Evolutionary conservation across 2,888 invertebrate species (phyloP), one percentile per base, ranked within the genome.

Genomic region (Rhagium mordax): DNA sequence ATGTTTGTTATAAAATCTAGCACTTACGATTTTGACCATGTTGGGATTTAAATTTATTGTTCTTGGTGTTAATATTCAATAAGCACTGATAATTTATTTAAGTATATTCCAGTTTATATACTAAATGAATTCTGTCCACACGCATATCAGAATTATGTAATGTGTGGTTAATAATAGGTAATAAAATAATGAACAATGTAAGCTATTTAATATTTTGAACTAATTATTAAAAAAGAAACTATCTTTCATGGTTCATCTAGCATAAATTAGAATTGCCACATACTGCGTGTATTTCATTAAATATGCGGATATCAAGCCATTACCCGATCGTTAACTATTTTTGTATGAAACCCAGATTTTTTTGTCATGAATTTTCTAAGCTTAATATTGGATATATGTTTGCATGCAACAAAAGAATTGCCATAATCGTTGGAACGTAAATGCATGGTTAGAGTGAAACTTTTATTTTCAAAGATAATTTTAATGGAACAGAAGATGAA

Each of bases 1-100:
- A 24, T 24, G 3, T 48, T 16, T 3, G 2, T 48, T 5, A 48
- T 48, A 15, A 48, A 2, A 48, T 48, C 10, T 20, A 61, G n/a
- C 13, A 57, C 67, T 67, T 67, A 67, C 67, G 10, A 57, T 57
- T 67, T 67, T 55, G 1, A 41, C 15, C 67, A 67, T 67, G 8
- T 67, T 41, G 8, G 48, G 47, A 51, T 1, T 18, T 51, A n/a
- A 5, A 48, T 47, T 10, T 20, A 16, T 16, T 59, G 59, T 33
- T 29, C 2, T 15, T 29, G 8, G 33, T 15, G 3, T 7, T 49
- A 27, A n/a, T 51, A 8, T 16, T 53, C n/a, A 18, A 6, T 51
- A 18, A 53, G 13, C 24, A 65, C 65, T 65, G 53, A 65, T 65
- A 51, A 65, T 4, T 13, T 20, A 13, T 57, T 21, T 8, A 15